Base-by-base conservation (phyloP, 2,797 vertebrate genomes). In the Phataginus tricuspis region DNA sequence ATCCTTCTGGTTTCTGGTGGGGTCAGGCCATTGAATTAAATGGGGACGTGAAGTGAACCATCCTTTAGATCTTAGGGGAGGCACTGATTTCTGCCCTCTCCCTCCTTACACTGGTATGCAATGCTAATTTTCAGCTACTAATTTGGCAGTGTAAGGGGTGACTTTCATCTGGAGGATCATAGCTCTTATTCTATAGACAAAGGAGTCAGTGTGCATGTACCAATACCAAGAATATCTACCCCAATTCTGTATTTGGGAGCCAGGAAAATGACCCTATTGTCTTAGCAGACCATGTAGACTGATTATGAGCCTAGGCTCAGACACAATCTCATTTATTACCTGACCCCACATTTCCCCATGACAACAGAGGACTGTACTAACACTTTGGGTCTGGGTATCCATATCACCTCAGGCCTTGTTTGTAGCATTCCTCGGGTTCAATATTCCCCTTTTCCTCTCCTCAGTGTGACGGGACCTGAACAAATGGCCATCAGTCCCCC, bases 321-420 rank as follows among this genome's bases (percentile, higher is more conserved):
- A 31, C 13, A 59, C 15, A 34, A 19, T 2, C 0, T 39, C 4
- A 23, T 29, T 25, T 64, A 2, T n/a, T 45, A 51, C 5, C 31
- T 61, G 0, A 2, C 1, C 23, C 31, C 51, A 1, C 1, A 14
- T 37, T 83, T 1, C 13, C 21, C 12, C 1, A 42, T 3, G 10
- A 2, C 61, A 63, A 4, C 5, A 45, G 57, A 55, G 31, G 13
- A n/a, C 25, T n/a, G 2, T 16, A 1, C 8, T 12, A 12, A 75
- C 1, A 4, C 14, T 23, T 45, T 31, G 31, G 2, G 4, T 74
- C 31, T 90, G 31, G 15, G 16, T 53, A 9, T 84, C 53, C 51
- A 2, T 15, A 69, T 57, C 21, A 42, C 21, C 21, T 37, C 29
- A 18, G 12, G 10, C 2, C 21, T 72, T 69, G 4, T 77, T 64